Base-by-base conservation (phyloP, 1,140 invertebrate species). In the Anastrepha obliqua region DNA sequence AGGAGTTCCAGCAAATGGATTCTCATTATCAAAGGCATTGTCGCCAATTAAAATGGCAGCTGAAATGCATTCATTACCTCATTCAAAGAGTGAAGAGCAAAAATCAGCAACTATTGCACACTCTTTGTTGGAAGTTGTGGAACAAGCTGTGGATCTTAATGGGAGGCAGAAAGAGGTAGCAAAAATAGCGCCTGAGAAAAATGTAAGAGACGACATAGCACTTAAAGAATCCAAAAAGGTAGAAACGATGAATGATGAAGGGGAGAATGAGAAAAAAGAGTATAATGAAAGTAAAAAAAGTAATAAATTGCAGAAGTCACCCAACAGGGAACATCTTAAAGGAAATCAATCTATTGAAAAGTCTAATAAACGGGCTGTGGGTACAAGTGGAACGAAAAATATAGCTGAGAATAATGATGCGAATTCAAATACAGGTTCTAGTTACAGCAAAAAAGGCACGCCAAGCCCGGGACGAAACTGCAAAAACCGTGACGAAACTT, bases 1-100 rank as follows among this genome's bases (percentile, higher is more conserved):
- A 29, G 47, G 55, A 47, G 3, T 55, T 44, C 8, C 47, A 55
- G 47, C 51, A 55, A 81, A 81, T 81, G 47, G 15, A 55, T 81
- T 81, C 55, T 81, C 74, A 58, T 81, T 81, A 55, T 20, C 74
- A 15, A 20, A 17, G 8, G 74, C 74, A 3, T n/a, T 81, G 20
- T 81, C 74, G 7, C 74, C 74, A 5, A 81, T 81, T 81, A 81
- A 81, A 55, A 55, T 81, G 7, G 74, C 74, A 7, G 74, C 74
- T 20, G 74, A 81, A 47, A 5, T 47, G 17, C 47, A 81, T 55
- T 81, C 74, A 7, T 20, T 81, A 11, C 74, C 74, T 11, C 74
- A 81, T 81, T 51, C 44, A 47, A 20, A 81, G 17, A 81, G 47
- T 81, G 47, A n/a, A 55, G 74, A 8, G 13, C 3, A n/a, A 1